These are phyloP conservation scores for Polymixis lichenea DNA, from an alignment of 2,888 invertebrate species.

Conservation along the genomic window DNA sequence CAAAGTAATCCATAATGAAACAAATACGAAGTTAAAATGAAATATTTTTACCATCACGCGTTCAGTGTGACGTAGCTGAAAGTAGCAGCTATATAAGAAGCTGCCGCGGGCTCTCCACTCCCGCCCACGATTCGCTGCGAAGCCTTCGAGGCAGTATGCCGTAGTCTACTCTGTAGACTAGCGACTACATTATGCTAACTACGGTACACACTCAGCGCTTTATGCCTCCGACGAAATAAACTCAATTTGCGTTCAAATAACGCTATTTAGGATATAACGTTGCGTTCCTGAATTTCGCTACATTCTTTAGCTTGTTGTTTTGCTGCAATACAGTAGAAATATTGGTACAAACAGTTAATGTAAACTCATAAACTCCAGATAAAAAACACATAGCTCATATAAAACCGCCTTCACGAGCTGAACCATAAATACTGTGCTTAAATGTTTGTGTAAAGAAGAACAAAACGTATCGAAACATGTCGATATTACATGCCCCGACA, in stretches of 20 bases:
- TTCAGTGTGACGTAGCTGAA: conserved; percentile 7
- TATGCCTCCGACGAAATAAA: conserved; percentile 61
- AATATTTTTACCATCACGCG: not conserved
- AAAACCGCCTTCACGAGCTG: not conserved
- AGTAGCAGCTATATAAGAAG: conserved; percentile 4
- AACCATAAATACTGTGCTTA: not conserved
- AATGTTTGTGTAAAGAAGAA: conserved; percentile 15
- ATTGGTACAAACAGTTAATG: not conserved
- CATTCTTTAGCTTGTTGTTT: conserved; percentile 17
- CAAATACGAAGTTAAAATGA: not conserved
- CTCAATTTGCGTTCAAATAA: conserved; percentile 62
- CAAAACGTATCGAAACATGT: conserved; percentile 17
- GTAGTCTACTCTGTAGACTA: conserved; percentile 23
- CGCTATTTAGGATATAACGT: conserved; percentile 48
- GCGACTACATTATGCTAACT: conserved; percentile 66
- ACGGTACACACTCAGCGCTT: conserved; percentile 46
- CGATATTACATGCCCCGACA: conserved; percentile 7
- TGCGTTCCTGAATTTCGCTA: conserved; percentile 21
- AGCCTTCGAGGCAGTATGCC: conserved; percentile 20
- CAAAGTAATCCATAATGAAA: not conserved
- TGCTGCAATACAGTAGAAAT: not conserved
- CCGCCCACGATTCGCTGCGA: not conserved
- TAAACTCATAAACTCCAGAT: not conserved
- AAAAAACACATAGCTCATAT: not conserved
- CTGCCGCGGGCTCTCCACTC: conserved; percentile 10